Base-by-base conservation (phyloP, 2,797 vertebrate species). In the Sebastes nivosus region DNA sequence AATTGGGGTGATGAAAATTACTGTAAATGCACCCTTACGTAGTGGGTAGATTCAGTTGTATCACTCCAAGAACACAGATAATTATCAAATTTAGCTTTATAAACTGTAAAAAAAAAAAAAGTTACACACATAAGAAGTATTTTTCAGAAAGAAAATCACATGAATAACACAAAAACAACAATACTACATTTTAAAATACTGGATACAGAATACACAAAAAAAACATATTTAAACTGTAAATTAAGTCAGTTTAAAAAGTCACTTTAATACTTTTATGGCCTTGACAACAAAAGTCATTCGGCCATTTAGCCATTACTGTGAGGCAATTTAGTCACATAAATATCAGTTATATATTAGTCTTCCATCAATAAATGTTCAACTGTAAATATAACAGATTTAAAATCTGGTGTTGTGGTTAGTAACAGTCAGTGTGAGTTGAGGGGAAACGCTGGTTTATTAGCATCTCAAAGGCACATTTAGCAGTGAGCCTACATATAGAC, bases 381-480 rank as follows among this genome's bases (percentile, higher is more conserved):
- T 4, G 12, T 9, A 24, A 27, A 14, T 29, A 59, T 29, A 8
- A 58, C 3, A 27, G 5, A 14, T 46, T 14, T 46, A 46, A 46
- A 46, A 42, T 42, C 12, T 13, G 38, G 12, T 16, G 38, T 42
- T 14, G 38, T 42, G 38, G 38, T 16, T 42, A 7, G 9, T 29
- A n/a, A 13, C 20, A 10, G 12, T 64, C 55, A 64, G 32, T 29
- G 69, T 69, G 63, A 73, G n/a, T 3, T 60, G 27, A 87, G n/a
- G 46, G 52, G 50, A 88, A 81, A 59, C 4, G 12, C 22, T 18
- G 20, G 36, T 71, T 88, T 84, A 87, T 93, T 93, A 91, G 85
- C 88, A 83, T 71, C 57, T 78, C 52, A 61, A 68, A 65, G 83
- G 82, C 85, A 87, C 61, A 94, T 95, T 94, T 94, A 85, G 74